These are phyloP conservation scores for Actias luna DNA, from an alignment of 2,888 invertebrate species.

Conservation along the genomic window DNA sequence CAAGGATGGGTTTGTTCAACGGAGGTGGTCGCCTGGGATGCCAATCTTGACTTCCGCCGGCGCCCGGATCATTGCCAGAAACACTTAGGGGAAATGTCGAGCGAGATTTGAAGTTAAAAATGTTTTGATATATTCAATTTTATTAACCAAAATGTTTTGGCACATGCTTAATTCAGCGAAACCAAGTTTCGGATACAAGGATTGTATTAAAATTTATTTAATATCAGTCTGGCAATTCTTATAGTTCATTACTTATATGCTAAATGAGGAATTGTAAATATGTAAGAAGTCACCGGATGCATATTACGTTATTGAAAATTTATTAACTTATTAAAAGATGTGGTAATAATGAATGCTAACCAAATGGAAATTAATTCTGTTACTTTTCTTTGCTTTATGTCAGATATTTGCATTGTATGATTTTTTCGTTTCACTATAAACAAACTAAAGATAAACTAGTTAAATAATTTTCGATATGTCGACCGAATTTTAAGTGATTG, in stretches of 20 bases:
- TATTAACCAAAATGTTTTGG: slow-evolving; percentile 7
- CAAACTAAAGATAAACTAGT: no score
- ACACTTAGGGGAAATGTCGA: slow-evolving; percentile 52
- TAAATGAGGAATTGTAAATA: not conserved
- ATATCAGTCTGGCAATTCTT: not conserved
- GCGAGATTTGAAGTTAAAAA: slow-evolving; percentile 30
- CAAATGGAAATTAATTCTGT: no score
- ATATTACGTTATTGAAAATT: not conserved
- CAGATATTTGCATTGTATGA: no score
- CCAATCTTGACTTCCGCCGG: slow-evolving; percentile 72
- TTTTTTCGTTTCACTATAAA: no score
- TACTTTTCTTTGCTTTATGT: not conserved
- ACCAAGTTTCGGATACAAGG: slow-evolving; percentile 18
- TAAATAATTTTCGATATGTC: no score
- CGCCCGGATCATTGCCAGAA: slow-evolving; percentile 68
- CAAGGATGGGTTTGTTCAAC: slow-evolving; percentile 52
- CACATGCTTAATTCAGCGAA: slow-evolving; percentile 8
- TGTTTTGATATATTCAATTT: slow-evolving; percentile 5
- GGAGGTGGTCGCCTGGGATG: slow-evolving; percentile 63
- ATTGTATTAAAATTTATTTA: slow-evolving; percentile 20
- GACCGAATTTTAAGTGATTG: no score
- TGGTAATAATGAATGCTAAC: not conserved
- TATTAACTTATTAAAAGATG: not conserved
- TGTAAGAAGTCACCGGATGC: not conserved
- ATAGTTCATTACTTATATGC: not conserved